These are phyloP conservation scores for Glyptemys insculpta DNA, from an alignment of 2,797 vertebrate genomes.

Conservation along the genomic window DNA sequence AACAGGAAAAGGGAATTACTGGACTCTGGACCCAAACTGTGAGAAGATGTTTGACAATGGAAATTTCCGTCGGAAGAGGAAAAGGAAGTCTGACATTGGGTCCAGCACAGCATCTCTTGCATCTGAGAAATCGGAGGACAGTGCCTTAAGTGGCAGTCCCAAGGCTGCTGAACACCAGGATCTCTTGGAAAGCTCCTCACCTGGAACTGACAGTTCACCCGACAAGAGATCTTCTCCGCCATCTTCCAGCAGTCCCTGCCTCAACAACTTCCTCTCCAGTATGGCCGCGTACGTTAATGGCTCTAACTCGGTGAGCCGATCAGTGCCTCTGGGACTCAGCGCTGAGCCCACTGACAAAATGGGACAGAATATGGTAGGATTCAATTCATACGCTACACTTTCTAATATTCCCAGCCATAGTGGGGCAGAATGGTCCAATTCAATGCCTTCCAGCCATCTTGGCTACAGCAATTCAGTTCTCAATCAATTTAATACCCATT, in stretches of 20 bases:
- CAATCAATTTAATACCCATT: constrained; percentile 92
- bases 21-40: constrained; percentile 96
- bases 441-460: constrained; percentile 85
- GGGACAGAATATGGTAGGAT: constrained; percentile 85
- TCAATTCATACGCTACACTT: constrained; percentile 88
- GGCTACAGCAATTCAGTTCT: constrained; percentile 89
- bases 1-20: constrained; percentile 96
- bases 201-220: constrained; percentile 71
- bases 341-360: constrained; percentile 88
- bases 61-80: constrained; percentile 95
- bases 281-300: constrained; percentile 86
- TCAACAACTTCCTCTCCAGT: constrained; percentile 90
- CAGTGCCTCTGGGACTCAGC: constrained; percentile 86
- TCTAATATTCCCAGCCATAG: constrained; percentile 77
- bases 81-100: constrained; percentile 88
- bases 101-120: constrained; percentile 62
- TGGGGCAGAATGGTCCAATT: constrained; percentile 87
- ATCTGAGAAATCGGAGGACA: constrained; percentile 79
- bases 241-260: constrained; percentile 85
- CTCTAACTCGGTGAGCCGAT: constrained; percentile 77
- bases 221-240: constrained; percentile 88
- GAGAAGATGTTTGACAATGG: constrained; percentile 98
- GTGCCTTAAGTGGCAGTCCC: constrained; percentile 79
- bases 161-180: constrained; percentile 85
- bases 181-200: constrained; percentile 79